Evolutionary conservation across 2,888 invertebrate species (phyloP).

Genomic region (Zygogramma bicolorata): DNA sequence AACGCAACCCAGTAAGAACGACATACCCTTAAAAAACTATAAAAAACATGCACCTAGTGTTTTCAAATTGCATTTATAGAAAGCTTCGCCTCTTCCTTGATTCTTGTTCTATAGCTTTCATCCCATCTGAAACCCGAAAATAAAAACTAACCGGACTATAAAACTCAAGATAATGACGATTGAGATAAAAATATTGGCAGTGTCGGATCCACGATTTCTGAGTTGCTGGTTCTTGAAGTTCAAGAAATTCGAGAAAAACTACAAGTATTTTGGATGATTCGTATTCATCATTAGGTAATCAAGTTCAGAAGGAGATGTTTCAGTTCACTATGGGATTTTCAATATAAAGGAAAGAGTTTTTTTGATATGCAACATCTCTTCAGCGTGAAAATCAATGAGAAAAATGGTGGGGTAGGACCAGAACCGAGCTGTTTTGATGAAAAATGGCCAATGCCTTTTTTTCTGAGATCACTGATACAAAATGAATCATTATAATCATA

Average conservation of each 20-base stretch:
- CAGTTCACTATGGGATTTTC: too few relatives aligned
- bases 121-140: conserved; percentile 63
- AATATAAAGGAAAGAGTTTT: background rate
- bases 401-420: too few relatives aligned
- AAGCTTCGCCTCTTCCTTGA: conserved; percentile 64
- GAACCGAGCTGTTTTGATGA: too few relatives aligned
- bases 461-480: too few relatives aligned
- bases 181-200: conserved; percentile 39
- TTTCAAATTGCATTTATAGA: conserved; percentile 55
- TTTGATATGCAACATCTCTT: too few relatives aligned
- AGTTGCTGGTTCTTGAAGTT: background rate
- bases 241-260: background rate
- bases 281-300: too few relatives aligned
- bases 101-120: conserved; percentile 65
- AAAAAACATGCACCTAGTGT: conserved; percentile 49
- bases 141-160: conserved; percentile 53
- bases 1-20: background rate
- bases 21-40: conserved; percentile 4
- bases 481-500: too few relatives aligned
- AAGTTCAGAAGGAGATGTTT: too few relatives aligned
- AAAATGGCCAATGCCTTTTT: too few relatives aligned
- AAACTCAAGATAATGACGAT: conserved; percentile 45
- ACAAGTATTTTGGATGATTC: background rate
- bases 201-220: conserved; percentile 18
- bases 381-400: too few relatives aligned